Evolutionary conservation across 2,113 vertebrate genomes (phyloP).

Genomic region (Hydrochoerus hydrochaeris): DNA sequence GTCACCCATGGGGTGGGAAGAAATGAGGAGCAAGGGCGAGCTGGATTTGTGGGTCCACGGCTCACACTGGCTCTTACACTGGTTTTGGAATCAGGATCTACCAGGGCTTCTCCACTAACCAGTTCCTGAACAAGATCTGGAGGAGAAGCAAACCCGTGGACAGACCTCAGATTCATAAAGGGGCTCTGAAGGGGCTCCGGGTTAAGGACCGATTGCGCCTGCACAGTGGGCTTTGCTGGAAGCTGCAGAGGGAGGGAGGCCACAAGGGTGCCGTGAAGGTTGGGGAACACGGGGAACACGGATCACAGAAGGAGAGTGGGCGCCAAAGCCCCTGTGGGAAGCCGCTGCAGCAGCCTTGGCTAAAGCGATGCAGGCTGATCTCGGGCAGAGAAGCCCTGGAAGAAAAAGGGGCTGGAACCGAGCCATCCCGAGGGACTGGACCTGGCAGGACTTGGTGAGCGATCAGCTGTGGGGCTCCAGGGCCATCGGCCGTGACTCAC

Average conservation of each 20-base stretch:
- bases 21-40: rapidly evolving
- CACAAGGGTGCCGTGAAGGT: rapidly evolving
- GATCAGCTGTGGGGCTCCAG: background rate
- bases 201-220: background rate
- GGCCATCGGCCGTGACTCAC: background rate
- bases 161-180: background rate
- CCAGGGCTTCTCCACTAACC: background rate
- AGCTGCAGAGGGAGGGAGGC: rapidly evolving
- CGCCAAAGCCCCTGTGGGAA: background rate
- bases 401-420: too few species aligned
- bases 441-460: background rate
- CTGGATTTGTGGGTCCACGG: rapidly evolving
- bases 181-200: rapidly evolving
- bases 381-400: too few species aligned
- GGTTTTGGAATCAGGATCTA: background rate
- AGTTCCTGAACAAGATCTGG: background rate
- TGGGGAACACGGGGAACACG: background rate
- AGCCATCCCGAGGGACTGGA: rapidly evolving
- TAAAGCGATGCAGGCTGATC: rapidly evolving
- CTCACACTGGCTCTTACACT: rapidly evolving
- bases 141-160: background rate
- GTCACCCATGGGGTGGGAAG: rapidly evolving
- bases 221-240: background rate
- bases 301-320: background rate
- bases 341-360: background rate